phyloP scores from a whole-genome alignment of 2,113 vertebrate species.

The Muscicapa adusta region DNA sequence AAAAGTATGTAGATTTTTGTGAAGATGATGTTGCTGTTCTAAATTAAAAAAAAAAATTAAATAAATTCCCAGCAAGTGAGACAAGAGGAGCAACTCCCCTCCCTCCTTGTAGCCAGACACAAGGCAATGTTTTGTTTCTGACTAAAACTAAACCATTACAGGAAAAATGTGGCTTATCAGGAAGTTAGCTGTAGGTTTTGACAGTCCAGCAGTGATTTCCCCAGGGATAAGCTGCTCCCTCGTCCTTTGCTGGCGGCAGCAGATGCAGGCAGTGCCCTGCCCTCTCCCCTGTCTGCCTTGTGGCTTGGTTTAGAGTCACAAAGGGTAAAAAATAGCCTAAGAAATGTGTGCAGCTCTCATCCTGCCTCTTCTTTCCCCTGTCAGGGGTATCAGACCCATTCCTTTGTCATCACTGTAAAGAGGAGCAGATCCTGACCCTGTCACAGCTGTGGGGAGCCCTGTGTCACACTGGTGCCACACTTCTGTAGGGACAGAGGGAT shows the following conservation, averaged over 20 bases:
- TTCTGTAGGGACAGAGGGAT: rapidly evolving
- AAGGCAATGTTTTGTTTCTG: background rate
- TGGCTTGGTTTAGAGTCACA: background rate
- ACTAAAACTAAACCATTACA: background rate
- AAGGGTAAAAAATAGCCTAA: background rate
- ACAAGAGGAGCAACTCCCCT: background rate
- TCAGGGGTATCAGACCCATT: background rate
- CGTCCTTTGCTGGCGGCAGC: rapidly evolving
- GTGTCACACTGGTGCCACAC: background rate
- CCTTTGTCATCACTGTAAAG: background rate
- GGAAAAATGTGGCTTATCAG: background rate
- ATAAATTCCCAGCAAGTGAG: background rate
- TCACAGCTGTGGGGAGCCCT: background rate
- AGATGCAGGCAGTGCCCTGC: background rate
- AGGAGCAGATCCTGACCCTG: background rate
- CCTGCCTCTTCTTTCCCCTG: background rate
- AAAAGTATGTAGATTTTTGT: background rate
- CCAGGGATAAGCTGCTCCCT: background rate
- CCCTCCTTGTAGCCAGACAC: background rate
- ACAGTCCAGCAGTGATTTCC: background rate
- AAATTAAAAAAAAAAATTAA: background rate
- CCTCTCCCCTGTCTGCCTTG: background rate
- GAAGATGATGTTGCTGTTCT: background rate
- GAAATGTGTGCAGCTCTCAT: background rate
- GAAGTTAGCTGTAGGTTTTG: conserved; percentile 1